Evolutionary conservation across 1,140 invertebrate species (phyloP), one percentile per base, ranked within the genome.

Genomic region (Lasioglossum albipes): DNA sequence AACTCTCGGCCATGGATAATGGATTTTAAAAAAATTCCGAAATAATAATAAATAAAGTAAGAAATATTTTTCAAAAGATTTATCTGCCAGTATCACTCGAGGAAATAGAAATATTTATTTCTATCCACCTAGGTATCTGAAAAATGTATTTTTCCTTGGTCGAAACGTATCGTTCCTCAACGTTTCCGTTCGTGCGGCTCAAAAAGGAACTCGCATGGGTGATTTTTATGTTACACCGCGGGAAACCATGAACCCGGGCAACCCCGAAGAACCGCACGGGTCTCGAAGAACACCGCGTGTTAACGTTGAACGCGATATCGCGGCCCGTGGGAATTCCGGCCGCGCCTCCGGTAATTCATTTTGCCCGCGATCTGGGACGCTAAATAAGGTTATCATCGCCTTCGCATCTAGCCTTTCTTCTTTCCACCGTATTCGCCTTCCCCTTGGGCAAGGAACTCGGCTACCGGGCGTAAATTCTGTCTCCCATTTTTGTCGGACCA

Each of bases 231-330:
- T 1, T 49, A 49, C 3, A 12, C 5, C 45, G 45, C 20, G 54
- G 57, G 3, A 7, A 41, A 72, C 54, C 52, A 57, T 22, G 36
- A n/a, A 7, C 49, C 49, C 42, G 20, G 20, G 49, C 75, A 61
- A 74, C 45, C 9, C 52, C 27, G 36, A 36, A 36, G n/a, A 1
- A 36, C 36, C 36, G 2, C 36, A 36, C 36, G 36, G 36, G 36
- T 36, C 87, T 85, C 81, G 79, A 81, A 75, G 76, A 84, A 80
- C 69, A 52, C 73, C 18, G 79, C 80, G 57, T 59, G 75, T 83
- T 85, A 82, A 80, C 81, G 79, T 72, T 72, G 81, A 86, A 85
- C 84, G 84, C 83, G 88, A 89, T 86, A 84, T 74, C 74, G 64
- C 41, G 62, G 67, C 65, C 62, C 52, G 22, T 71, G 65, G 84